Conservation (phyloP, 2,888 invertebrate genomes). For the Melikaiella ostensackeni region DNA sequence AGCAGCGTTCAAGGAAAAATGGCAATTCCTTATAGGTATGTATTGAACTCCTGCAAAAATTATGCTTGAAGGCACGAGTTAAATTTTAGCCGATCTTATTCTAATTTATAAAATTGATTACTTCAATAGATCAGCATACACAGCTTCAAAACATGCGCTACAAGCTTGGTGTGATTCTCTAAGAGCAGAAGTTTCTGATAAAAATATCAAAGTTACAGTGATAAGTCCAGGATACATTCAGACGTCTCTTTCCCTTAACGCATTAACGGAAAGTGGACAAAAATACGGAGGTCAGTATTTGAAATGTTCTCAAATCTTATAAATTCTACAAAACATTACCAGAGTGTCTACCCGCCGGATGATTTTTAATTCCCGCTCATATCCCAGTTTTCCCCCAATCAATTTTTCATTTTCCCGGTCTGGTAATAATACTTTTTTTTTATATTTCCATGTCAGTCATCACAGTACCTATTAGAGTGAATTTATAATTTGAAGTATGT, state of each 20-base stretch:
- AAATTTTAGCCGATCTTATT: neutral
- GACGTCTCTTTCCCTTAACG: constrained; percentile 95
- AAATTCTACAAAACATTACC: constrained; percentile 23
- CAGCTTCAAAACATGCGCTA: constrained; percentile 95
- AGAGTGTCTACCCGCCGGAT: no score
- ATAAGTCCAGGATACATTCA: constrained; percentile 94
- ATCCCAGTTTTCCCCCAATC: no score
- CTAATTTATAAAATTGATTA: neutral
- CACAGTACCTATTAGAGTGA: no score
- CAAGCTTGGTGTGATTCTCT: constrained; percentile 96
- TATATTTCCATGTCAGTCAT: no score
- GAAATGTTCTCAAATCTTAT: neutral
- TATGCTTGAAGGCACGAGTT: no score
- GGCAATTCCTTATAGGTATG: constrained; percentile 87
- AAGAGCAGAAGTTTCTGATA: constrained; percentile 89
- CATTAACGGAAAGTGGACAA: constrained; percentile 89
- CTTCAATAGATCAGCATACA: constrained; percentile 86
- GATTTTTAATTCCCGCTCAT: no score
- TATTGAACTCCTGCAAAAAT: neutral
- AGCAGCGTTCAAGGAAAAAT: constrained; percentile 96
- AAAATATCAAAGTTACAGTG: constrained; percentile 91
- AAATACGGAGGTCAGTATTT: constrained; percentile 84
- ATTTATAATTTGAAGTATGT: no score
- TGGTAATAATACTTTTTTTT: no score
- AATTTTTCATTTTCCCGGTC: no score